A percentile compares a stretch with the other conserved stretches of the same genome.
Conservation (phyloP, 1,140 invertebrate genomes). For the Mycetomoellerius zeteki region DNA sequence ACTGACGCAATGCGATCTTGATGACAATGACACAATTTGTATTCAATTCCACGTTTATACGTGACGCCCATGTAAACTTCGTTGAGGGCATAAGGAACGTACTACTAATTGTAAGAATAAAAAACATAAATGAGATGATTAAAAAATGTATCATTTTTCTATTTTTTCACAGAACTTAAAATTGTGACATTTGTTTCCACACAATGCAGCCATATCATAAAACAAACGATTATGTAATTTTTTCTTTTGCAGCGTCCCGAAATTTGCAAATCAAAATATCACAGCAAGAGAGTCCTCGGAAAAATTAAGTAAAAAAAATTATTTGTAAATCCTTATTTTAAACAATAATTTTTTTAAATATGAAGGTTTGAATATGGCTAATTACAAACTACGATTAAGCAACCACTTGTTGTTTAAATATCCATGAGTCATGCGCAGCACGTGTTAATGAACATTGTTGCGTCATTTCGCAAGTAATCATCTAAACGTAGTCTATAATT, state of each 20-base stretch:
- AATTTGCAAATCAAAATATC: no score
- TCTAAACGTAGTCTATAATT: no score
- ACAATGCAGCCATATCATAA: background rate
- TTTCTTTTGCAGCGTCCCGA: background rate
- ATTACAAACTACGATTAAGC: no score
- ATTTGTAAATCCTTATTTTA: no score
- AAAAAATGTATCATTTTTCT: slow-evolving; percentile 2
- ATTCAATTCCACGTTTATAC: slow-evolving; percentile 43
- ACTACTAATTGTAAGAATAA: slow-evolving; percentile 8
- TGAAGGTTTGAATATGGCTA: no score
- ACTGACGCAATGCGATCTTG: slow-evolving; percentile 32
- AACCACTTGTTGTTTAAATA: no score
- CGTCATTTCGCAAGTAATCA: no score
- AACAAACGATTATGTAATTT: slow-evolving; percentile 5
- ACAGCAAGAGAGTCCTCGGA: no score
- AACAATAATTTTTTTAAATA: no score
- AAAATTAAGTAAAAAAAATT: no score
- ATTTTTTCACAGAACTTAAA: background rate
- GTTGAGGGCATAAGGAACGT: background rate
- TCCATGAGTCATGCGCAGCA: no score
- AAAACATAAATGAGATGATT: background rate
- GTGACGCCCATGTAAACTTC: slow-evolving; percentile 47
- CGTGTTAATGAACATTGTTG: no score
- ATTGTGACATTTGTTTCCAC: background rate
- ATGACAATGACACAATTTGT: slow-evolving; percentile 58